These are phyloP conservation scores for Psephotus haematonotus DNA, from an alignment of 2,113 vertebrate genomes.

Conservation along the genomic window DNA sequence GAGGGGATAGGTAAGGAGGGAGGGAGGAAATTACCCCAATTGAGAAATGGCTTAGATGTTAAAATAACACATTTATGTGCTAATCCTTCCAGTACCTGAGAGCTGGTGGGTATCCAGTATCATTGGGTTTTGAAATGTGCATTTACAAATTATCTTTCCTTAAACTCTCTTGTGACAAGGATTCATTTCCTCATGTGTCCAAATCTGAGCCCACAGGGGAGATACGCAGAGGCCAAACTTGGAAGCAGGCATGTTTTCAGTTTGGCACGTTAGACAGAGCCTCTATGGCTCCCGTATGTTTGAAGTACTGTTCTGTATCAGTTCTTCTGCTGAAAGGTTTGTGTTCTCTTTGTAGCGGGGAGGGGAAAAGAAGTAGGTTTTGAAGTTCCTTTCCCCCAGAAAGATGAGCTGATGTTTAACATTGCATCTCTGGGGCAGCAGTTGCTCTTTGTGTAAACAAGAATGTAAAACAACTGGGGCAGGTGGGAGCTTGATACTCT, in stretches of 20 bases:
- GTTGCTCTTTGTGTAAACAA: neutral
- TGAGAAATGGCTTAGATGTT: neutral
- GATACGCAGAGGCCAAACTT: neutral
- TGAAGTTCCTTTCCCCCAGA: neutral
- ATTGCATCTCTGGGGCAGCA: neutral
- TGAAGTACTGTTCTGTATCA: neutral
- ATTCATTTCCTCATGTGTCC: constrained; percentile 44
- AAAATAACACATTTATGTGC: neutral
- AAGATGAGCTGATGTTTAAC: neutral
- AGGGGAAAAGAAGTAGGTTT: neutral
- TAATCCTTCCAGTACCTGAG: neutral
- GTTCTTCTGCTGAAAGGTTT: neutral
- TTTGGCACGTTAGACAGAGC: neutral
- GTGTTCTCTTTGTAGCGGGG: neutral
- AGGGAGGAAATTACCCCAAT: neutral
- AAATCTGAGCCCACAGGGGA: constrained; percentile 33
- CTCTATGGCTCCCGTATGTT: neutral
- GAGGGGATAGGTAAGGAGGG: neutral
- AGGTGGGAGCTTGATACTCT: neutral
- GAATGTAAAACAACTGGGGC: neutral
- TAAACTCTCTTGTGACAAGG: constrained; percentile 41
- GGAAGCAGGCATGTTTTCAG: neutral
- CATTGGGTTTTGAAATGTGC: neutral
- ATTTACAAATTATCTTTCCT: neutral
- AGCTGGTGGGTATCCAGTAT: constrained; percentile 22